Percentiles rank a stretch among this genome's conserved stretches.
Evolutionary conservation across 2,113 vertebrate species (phyloP).

Genomic region (Cephalopholis sonnerati): DNA sequence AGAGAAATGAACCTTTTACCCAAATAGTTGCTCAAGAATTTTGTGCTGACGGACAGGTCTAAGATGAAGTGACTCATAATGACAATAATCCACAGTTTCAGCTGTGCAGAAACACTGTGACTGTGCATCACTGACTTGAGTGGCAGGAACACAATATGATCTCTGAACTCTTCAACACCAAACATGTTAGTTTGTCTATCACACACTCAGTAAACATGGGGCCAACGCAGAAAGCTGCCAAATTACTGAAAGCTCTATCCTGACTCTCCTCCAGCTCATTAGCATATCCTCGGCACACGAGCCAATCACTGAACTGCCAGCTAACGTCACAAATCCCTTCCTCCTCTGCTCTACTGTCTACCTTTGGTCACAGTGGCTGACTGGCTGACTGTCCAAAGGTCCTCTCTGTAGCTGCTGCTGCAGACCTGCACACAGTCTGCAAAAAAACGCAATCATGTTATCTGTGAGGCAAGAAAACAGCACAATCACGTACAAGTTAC

Average conservation of each 20-base stretch:
- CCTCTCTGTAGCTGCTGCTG: background rate
- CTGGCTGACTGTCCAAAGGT: constrained; percentile 74
- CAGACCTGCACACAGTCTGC: background rate
- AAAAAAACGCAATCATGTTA: background rate
- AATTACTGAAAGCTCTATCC: background rate
- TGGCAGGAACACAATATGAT: background rate
- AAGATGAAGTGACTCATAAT: no score
- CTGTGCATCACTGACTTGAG: no score
- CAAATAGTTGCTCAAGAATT: no score
- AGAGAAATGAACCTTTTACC: no score
- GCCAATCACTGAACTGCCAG: constrained; percentile 57
- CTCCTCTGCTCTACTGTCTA: constrained; percentile 26
- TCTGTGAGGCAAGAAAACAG: background rate
- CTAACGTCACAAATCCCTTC: constrained; percentile 25
- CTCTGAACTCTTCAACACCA: background rate
- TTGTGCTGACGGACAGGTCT: no score
- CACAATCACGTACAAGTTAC: background rate
- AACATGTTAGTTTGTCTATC: background rate
- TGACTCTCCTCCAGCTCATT: constrained; percentile 36
- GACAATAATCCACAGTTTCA: no score
- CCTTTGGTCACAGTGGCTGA: constrained; percentile 73
- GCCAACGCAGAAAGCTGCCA: constrained; percentile 1
- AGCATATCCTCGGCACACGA: constrained; percentile 5
- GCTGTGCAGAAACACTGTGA: no score
- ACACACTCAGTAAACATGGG: background rate